These are phyloP conservation scores for Lasioglossum albipes DNA, from an alignment of 1,140 invertebrate species.

Conservation along the genomic window DNA sequence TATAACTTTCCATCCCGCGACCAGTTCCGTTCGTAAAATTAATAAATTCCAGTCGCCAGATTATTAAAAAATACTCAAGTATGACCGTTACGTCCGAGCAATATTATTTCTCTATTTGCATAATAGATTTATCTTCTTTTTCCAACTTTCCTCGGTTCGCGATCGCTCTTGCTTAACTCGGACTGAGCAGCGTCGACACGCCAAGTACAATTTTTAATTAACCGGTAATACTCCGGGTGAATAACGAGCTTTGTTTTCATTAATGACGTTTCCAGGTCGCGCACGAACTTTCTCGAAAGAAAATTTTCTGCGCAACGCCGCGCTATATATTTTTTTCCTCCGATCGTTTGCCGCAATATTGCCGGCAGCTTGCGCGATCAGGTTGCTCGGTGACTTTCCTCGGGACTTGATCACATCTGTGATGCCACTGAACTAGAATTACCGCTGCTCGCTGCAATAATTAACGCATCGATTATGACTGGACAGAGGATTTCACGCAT, in stretches of 20 bases:
- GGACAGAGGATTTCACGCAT: no score
- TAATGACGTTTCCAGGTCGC: neutral
- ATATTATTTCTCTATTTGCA: no score
- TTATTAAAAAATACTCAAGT: no score
- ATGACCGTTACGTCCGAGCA: no score
- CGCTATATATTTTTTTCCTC: slow-evolving; percentile 8
- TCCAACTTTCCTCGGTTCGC: no score
- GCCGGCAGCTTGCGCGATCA: slow-evolving; percentile 14
- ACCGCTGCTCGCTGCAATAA: slow-evolving; percentile 9
- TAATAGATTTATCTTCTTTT: no score
- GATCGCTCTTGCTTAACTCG: no score
- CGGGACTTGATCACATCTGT: neutral
- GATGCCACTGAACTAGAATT: slow-evolving; percentile 32
- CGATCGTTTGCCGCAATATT: slow-evolving; percentile 25
- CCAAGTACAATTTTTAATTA: neutral
- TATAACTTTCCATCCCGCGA: no score
- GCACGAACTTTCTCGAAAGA: neutral
- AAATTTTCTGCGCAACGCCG: slow-evolving; percentile 10
- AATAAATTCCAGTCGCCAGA: no score
- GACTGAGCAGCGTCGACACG: neutral
- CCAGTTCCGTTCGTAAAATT: no score
- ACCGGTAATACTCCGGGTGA: neutral
- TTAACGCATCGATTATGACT: slow-evolving; percentile 23
- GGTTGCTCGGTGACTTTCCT: neutral
- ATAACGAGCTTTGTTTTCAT: neutral